Conservation (phyloP, 2,888 invertebrate species). For the Drosophila atroscutellata region DNA sequence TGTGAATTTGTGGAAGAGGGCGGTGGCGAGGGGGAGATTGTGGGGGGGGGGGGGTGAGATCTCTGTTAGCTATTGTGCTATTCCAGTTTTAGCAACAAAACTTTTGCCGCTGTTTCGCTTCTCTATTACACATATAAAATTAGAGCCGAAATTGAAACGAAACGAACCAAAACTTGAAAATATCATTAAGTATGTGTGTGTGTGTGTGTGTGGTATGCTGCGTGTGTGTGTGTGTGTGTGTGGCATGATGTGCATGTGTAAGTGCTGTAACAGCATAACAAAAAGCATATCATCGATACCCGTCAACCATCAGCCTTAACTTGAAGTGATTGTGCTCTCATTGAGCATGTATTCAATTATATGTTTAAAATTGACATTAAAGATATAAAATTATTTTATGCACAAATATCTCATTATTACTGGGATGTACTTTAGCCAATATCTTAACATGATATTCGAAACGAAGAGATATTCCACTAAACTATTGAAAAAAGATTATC, state of each 20-base stretch:
- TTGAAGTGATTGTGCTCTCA: background rate
- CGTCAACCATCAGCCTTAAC: conserved; percentile 10
- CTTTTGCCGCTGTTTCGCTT: conserved; percentile 48
- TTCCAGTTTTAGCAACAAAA: conserved; percentile 44
- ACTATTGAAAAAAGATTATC: no score
- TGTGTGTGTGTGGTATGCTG: background rate
- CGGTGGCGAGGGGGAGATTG: no score
- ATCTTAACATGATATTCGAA: background rate
- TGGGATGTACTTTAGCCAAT: background rate
- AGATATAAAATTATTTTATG: background rate
- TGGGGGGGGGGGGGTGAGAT: no score
- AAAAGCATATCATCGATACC: conserved; percentile 8
- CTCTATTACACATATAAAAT: conserved; percentile 70
- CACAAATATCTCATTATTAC: background rate
- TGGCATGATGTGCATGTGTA: background rate
- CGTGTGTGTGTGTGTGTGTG: background rate
- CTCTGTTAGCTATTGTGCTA: conserved; percentile 3
- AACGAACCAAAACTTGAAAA: conserved; percentile 21
- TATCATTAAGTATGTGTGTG: conserved; percentile 2
- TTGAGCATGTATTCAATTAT: conserved; percentile 13
- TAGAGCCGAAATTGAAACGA: conserved; percentile 36
- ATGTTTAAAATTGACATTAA: background rate
- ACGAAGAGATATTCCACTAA: no score
- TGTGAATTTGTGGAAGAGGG: background rate
- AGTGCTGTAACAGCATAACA: conserved; percentile 1